Conservation (phyloP, 2,797 vertebrate species). For the Mastacembelus armatus region DNA sequence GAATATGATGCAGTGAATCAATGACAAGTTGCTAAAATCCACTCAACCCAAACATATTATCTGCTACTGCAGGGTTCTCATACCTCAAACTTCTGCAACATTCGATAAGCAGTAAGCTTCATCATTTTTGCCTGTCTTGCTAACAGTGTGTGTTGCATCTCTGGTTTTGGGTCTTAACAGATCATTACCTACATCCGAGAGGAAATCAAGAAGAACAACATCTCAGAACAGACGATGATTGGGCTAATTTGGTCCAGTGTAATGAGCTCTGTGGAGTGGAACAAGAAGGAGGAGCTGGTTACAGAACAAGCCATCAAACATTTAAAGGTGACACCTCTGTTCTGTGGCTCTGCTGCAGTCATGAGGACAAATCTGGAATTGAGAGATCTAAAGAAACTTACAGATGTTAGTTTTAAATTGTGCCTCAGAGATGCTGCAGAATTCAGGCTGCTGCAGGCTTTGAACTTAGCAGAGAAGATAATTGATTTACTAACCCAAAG, state of each 20-base stretch:
- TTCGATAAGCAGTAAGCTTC: slow-evolving; percentile 32
- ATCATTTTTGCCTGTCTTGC: slow-evolving; percentile 18
- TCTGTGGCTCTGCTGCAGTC: background rate
- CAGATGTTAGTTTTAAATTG: slow-evolving; percentile 18
- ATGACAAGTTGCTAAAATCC: slow-evolving; percentile 44
- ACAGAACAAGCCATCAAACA: slow-evolving; percentile 98
- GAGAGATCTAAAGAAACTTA: slow-evolving; percentile 2
- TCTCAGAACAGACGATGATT: slow-evolving; percentile 92
- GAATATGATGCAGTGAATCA: slow-evolving; percentile 38
- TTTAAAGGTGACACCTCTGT: slow-evolving; percentile 88
- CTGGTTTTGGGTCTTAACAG: slow-evolving; percentile 69
- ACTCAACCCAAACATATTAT: slow-evolving; percentile 45
- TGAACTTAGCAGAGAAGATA: slow-evolving; percentile 15
- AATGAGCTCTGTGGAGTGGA: slow-evolving; percentile 96
- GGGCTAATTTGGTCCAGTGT: slow-evolving; percentile 92
- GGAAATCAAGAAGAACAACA: slow-evolving; percentile 94
- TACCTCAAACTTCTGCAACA: slow-evolving; percentile 7
- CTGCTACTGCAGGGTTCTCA: slow-evolving; percentile 15
- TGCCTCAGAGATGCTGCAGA: slow-evolving; percentile 4
- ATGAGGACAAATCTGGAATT: background rate
- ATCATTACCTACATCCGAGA: slow-evolving; percentile 90
- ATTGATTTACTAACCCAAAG: slow-evolving; percentile 35
- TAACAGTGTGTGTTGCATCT: slow-evolving; percentile 22
- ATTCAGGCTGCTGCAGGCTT: slow-evolving; percentile 21
- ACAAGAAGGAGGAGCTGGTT: slow-evolving; percentile 97